These are phyloP conservation scores for Vulpes lagopus DNA, from an alignment of 2,113 vertebrate genomes.

Conservation along the genomic window DNA sequence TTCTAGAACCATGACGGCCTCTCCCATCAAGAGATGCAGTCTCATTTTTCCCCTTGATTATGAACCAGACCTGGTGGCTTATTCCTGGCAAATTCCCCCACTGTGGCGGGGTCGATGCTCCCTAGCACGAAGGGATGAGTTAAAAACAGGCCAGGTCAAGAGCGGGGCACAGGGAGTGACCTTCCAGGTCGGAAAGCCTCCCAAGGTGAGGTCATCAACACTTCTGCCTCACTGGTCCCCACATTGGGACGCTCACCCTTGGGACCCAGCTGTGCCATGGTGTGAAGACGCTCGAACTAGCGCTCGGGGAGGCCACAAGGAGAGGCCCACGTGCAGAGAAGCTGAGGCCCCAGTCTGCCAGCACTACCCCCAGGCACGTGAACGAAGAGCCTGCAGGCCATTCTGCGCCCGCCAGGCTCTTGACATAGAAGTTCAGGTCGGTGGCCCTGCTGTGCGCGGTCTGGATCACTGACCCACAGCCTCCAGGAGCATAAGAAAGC, in stretches of 20 bases:
- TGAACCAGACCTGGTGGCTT: neutral
- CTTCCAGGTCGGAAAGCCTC: neutral
- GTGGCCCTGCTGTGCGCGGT: fast-evolving
- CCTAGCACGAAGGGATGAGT: neutral
- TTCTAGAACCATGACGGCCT: neutral
- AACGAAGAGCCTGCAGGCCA: fast-evolving
- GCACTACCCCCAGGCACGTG: neutral
- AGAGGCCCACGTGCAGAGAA: fast-evolving
- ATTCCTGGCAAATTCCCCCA: neutral
- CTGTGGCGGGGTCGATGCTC: neutral
- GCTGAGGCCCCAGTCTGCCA: neutral
- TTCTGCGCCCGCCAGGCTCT: fast-evolving
- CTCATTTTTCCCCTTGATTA: neutral
- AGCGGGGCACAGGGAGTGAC: neutral
- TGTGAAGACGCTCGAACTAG: neutral
- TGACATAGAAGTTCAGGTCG: fast-evolving
- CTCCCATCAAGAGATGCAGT: neutral
- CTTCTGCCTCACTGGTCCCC: neutral
- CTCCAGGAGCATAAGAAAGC: neutral
- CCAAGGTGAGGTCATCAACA: neutral
- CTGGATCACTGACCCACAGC: neutral
- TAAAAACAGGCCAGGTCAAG: neutral
- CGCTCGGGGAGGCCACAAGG: neutral
- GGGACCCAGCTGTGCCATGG: fast-evolving
- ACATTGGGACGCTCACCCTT: neutral